Conservation (phyloP, 2,888 invertebrate species). For the Drosophila vallismaia region DNA sequence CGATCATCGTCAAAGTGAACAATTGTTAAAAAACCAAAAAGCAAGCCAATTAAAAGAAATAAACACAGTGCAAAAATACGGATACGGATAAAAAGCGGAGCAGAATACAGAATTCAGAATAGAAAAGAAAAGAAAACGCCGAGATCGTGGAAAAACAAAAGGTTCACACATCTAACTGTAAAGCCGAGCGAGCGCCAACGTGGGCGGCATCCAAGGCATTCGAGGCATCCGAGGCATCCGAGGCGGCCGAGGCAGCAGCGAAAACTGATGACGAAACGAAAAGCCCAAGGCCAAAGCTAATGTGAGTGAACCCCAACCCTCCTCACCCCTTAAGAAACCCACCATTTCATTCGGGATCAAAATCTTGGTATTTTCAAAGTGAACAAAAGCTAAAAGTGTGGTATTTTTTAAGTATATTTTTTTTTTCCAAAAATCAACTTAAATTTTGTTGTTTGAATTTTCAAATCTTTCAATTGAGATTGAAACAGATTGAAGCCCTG, state of each 20-base stretch:
- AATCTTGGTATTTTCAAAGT: neutral
- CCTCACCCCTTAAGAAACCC: constrained; percentile 1
- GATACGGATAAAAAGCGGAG: constrained; percentile 11
- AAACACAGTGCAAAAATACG: constrained; percentile 57
- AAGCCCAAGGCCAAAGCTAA: constrained; percentile 49
- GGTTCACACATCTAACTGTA: constrained; percentile 55
- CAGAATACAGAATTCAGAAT: constrained; percentile 1
- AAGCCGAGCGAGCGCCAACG: constrained; percentile 48
- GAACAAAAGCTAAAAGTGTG: no score
- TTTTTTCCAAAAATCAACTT: no score
- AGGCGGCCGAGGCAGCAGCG: constrained; percentile 1
- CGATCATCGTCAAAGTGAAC: constrained; percentile 53
- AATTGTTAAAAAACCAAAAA: constrained; percentile 60
- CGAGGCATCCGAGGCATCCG: constrained; percentile 25
- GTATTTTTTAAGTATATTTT: no score
- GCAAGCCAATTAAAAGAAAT: constrained; percentile 50
- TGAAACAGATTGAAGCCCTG: no score
- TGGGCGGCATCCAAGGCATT: constrained; percentile 53
- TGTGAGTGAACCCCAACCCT: constrained; percentile 47
- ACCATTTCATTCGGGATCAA: neutral
- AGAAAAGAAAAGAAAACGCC: constrained; percentile 31
- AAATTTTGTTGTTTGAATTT: no score
- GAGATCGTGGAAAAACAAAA: constrained; percentile 40
- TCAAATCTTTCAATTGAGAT: no score
- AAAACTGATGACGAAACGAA: constrained; percentile 51